Evolutionary conservation across 2,888 invertebrate genomes (phyloP), one percentile per base, ranked within the genome.

Genomic region (Tetheella fluctuosa): DNA sequence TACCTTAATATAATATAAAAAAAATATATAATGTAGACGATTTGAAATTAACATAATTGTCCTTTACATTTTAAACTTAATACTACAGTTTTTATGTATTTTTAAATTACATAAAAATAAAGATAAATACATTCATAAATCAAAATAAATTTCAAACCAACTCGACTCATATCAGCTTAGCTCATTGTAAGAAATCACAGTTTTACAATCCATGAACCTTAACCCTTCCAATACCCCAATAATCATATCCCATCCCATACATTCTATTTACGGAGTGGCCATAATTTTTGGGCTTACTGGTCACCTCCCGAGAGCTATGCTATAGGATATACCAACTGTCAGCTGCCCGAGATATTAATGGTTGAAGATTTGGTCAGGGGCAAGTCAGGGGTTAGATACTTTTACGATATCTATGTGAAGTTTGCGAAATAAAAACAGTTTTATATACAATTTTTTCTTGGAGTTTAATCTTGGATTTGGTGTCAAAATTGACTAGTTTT

Each of bases 331-430:
- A 69, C 74, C 69, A 63, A 71, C 74, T 85, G 86, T 82, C 88
- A 83, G 78, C 76, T 84, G 79, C 77, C 86, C 85, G 75, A 64
- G 77, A 81, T 86, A 87, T 87, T 84, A 84, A 89, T 88, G 85
- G 76, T 61, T 8, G 48, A 25, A 69, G 73, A 64, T 76, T 75
- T 64, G 65, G 62, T 28, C 52, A 67, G 74, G 68, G 57, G 61
- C 59, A 59, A 68, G 62, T 28, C 48, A 65, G 76, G 68, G 57
- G 60, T 61, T 60, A n/a, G n/a, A n/a, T n/a, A 67, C 30, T 68
- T 74, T 76, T 76, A 74, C 74, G 76, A 71, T 71, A 59, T 67
- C 71, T 71, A 70, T 63, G 56, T 63, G 60, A 52, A 54, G 28
- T 54, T 23, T 53, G 4, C 1, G 42, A 42, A 42, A 42, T 42